A percentile compares a stretch with the other conserved stretches of the same genome.
Conservation (phyloP, 1,140 invertebrate genomes). For the Colletes latitarsis region DNA sequence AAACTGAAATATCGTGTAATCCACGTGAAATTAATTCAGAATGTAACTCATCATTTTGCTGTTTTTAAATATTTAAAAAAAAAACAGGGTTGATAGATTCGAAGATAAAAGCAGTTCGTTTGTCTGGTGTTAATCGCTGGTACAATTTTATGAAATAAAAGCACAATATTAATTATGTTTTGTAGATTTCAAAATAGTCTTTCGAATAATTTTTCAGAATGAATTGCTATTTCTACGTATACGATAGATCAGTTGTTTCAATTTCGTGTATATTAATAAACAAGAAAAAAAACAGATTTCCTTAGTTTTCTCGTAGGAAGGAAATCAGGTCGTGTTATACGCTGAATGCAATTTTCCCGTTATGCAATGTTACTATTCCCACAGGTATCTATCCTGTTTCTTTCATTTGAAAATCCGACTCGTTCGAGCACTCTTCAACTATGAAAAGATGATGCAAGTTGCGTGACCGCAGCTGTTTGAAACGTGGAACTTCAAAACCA, state of each 20-base stretch:
- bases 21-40: too few species aligned
- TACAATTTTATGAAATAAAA: too few species aligned
- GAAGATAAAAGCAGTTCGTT: too few species aligned
- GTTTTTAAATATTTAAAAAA: too few species aligned
- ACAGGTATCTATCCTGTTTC: constrained; percentile 42
- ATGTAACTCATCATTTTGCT: too few species aligned
- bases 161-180: too few species aligned
- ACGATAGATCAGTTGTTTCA: not conserved
- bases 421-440: constrained; percentile 26
- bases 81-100: too few species aligned
- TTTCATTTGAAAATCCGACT: constrained; percentile 43
- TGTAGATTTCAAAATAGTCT: too few species aligned
- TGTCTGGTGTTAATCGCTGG: too few species aligned
- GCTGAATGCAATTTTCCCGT: constrained; percentile 34
- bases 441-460: constrained; percentile 41
- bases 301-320: constrained; percentile 16
- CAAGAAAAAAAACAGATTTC: not conserved
- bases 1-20: too few species aligned
- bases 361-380: constrained; percentile 21
- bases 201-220: too few species aligned
- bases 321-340: constrained; percentile 43
- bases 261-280: not conserved
- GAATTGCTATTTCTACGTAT: too few species aligned
- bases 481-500: not conserved
- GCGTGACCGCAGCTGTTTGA: constrained; percentile 12